Evolutionary conservation across 2,113 vertebrate genomes (phyloP), one percentile per base, ranked within the genome.

Genomic region (Gila orcuttii): DNA sequence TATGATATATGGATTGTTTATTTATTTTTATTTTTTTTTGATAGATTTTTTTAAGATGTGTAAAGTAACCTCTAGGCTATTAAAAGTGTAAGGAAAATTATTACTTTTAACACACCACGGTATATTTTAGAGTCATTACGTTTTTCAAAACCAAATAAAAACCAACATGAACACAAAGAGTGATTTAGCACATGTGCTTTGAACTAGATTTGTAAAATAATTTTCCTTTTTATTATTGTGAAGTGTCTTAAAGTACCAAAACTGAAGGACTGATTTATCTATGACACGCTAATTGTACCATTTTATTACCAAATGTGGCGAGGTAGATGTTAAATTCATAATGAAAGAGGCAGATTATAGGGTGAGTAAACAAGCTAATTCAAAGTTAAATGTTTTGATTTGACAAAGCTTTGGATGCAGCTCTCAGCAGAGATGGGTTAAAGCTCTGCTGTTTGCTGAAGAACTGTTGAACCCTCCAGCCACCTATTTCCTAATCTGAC

Each of bases 401-500:
- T 52, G 79, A 66, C 25, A 52, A 47, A 5, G 79, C 13, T 25
- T 79, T 33, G 8, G 8, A 42, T 71, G 69, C 71, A 76, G 74
- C 74, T 50, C 23, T 77, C 47, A 33, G 60, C 45, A 21, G 28
- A 23, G 60, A 82, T 82, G 25, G 28, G 79, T 33, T 68, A 82
- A 82, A 69, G 17, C 79, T 82, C 45, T 82, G 62, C 79, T 31
- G 1, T 33, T 28, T 12, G 60, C 42, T 33, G 47, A 82, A 52
- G 62, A 82, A 64, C 85, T 74, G 62, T 74, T 33, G 85, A 87
- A 85, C 85, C 85, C 86, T 82, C 82, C 68, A 64, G 52, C 82
- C 64, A 68, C 60, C 62, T 47, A 86, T 84, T 89, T 85, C 85
- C 85, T 85, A 71, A 85, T 50, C 39, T 79, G 84, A 87, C 71